Evolutionary conservation across 2,113 vertebrate species (phyloP).

Genomic region (Colistium nudipinnis): DNA sequence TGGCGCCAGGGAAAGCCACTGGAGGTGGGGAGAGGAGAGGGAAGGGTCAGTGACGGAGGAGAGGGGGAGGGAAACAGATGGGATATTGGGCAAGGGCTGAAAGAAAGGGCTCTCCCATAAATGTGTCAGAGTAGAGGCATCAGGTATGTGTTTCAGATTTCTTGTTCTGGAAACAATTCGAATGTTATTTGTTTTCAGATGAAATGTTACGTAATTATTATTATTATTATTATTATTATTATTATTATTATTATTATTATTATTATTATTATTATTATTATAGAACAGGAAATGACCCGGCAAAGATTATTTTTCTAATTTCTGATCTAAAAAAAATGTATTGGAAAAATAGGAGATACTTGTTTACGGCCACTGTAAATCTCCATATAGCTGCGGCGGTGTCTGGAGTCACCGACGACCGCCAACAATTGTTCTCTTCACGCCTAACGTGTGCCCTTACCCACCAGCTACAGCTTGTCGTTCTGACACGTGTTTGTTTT

Average conservation of each 20-base stretch:
- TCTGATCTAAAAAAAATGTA: slow-evolving; percentile 10
- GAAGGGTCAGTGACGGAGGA: slow-evolving; percentile 22
- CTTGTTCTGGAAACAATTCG: neutral
- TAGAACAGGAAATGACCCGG: slow-evolving; percentile 17
- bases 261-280: too few relatives aligned
- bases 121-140: slow-evolving; percentile 20
- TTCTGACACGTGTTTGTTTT: slow-evolving; percentile 56
- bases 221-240: too few relatives aligned
- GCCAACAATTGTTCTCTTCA: slow-evolving; percentile 54
- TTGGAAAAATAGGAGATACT: slow-evolving; percentile 23
- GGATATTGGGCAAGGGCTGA: slow-evolving; percentile 21
- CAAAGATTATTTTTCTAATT: neutral
- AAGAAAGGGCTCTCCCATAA: slow-evolving; percentile 38
- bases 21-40: slow-evolving; percentile 33
- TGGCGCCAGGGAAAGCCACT: slow-evolving; percentile 51
- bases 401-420: slow-evolving; percentile 24
- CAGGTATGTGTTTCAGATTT: slow-evolving; percentile 15
- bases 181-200: too few relatives aligned
- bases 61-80: slow-evolving; percentile 36
- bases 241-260: too few relatives aligned
- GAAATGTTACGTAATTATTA: too few relatives aligned
- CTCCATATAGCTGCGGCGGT: slow-evolving; percentile 49
- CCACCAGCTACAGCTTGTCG: slow-evolving; percentile 34
- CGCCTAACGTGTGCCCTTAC: slow-evolving; percentile 42
- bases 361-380: slow-evolving; percentile 25